Conservation (phyloP, 2,797 vertebrate genomes). For the Cirrhinus molitorella region DNA sequence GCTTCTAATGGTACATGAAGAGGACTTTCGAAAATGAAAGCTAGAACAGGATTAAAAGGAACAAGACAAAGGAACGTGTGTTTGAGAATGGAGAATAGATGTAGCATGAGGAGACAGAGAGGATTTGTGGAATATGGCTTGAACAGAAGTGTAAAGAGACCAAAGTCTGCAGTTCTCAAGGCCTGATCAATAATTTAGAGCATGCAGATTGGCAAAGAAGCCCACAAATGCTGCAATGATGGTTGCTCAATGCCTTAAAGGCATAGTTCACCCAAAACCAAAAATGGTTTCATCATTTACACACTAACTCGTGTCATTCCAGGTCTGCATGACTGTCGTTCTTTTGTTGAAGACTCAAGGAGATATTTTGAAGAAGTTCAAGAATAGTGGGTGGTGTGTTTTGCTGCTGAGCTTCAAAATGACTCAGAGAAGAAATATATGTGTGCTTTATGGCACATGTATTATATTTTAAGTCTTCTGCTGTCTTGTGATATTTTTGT, state of each 20-base stretch:
- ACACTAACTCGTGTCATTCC: background rate
- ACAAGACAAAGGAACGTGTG: background rate
- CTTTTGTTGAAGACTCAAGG: background rate
- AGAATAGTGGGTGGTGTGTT: background rate
- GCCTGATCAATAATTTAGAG: constrained; percentile 83
- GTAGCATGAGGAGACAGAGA: constrained; percentile 28
- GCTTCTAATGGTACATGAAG: constrained; percentile 62
- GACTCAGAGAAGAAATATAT: background rate
- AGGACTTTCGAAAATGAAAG: constrained; percentile 17
- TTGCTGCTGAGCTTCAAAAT: background rate
- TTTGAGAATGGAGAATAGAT: background rate
- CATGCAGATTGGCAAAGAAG: constrained; percentile 80
- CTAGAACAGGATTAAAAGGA: constrained; percentile 45
- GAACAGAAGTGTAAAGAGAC: constrained; percentile 57
- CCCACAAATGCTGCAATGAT: constrained; percentile 75
- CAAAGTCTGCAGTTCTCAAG: constrained; percentile 70
- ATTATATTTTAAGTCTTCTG: background rate
- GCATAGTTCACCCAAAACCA: background rate
- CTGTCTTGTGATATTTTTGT: background rate
- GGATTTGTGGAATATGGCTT: constrained; percentile 37
- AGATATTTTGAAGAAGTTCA: background rate
- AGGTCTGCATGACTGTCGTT: background rate
- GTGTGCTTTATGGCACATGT: background rate
- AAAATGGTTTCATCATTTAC: too few species aligned
- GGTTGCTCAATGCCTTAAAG: background rate